Evolutionary conservation across 2,113 vertebrate species (phyloP).

Genomic region (Alligator sinensis): DNA sequence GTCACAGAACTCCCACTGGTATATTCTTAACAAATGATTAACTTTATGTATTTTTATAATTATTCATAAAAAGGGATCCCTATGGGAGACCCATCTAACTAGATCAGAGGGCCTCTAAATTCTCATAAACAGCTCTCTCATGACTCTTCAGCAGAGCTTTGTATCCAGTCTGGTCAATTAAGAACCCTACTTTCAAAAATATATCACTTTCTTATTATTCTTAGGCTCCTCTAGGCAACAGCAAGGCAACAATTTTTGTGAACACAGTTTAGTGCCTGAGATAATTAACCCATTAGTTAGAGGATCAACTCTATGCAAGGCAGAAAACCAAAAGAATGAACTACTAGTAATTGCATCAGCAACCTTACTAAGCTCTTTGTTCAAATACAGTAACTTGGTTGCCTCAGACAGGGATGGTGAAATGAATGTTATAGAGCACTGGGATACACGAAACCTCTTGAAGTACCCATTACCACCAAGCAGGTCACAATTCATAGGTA

Average conservation of each 20-base stretch:
- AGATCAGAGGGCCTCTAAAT: fast-evolving
- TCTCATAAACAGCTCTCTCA: constrained; percentile 2
- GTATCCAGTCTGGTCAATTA: neutral
- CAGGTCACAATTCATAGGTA: neutral
- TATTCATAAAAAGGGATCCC: neutral
- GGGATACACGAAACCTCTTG: neutral
- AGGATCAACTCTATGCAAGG: too few relatives aligned
- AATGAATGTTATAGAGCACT: neutral
- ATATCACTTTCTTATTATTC: neutral
- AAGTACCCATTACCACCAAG: neutral
- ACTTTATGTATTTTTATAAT: neutral
- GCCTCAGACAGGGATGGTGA: neutral
- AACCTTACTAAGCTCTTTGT: too few relatives aligned
- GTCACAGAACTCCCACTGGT: neutral
- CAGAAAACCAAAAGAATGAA: too few relatives aligned
- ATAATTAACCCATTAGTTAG: neutral
- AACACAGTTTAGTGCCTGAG: neutral
- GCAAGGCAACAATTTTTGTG: neutral
- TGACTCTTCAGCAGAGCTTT: neutral
- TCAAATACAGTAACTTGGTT: too few relatives aligned
- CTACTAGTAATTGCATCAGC: too few relatives aligned
- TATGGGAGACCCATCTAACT: neutral
- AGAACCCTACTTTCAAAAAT: neutral
- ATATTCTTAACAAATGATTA: neutral
- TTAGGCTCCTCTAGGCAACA: neutral